A percentile compares a stretch with the other conserved stretches of the same genome.
Evolutionary conservation across 1,140 invertebrate genomes (phyloP).

Genomic region (Zaprionus davidi): DNA sequence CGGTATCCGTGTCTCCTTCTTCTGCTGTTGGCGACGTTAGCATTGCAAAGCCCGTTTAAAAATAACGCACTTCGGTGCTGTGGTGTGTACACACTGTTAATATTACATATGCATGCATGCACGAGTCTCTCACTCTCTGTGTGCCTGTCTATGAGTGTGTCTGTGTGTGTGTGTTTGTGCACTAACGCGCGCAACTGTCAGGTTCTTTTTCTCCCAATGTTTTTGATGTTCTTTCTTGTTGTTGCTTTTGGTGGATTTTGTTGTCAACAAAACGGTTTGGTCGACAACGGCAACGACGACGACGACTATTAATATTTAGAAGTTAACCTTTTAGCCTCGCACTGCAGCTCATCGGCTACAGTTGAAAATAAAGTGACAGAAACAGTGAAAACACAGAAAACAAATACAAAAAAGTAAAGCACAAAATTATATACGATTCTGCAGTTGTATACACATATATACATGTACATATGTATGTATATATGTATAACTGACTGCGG

Average conservation of each 20-base stretch:
- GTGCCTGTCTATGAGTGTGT: slow-evolving; percentile 27
- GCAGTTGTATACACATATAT: neutral
- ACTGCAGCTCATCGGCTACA: slow-evolving; percentile 77
- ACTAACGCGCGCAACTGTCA: slow-evolving; percentile 24
- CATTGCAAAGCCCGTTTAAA: slow-evolving; percentile 62
- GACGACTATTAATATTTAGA: slow-evolving; percentile 84
- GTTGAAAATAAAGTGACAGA: slow-evolving; percentile 63
- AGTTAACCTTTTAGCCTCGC: slow-evolving; percentile 84
- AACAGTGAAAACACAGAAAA: slow-evolving; percentile 19
- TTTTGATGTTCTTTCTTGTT: slow-evolving; percentile 54
- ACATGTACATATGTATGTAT: slow-evolving; percentile 10
- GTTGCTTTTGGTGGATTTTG: slow-evolving; percentile 48
- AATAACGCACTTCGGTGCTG: slow-evolving; percentile 53
- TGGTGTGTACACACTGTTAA: slow-evolving; percentile 43
- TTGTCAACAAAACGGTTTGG: slow-evolving; percentile 58
- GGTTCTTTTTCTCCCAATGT: slow-evolving; percentile 44
- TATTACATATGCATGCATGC: slow-evolving; percentile 34
- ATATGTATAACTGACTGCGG: slow-evolving; percentile 31
- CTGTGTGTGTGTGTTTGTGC: slow-evolving; percentile 6
- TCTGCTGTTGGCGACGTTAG: slow-evolving; percentile 35
- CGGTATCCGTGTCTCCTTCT: slow-evolving; percentile 19
- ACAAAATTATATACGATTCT: slow-evolving; percentile 53
- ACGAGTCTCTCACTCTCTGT: slow-evolving; percentile 17
- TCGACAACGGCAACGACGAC: slow-evolving; percentile 21
- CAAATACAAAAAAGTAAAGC: slow-evolving; percentile 51